A percentile compares a stretch with the other conserved stretches of the same genome.
Conservation (phyloP, 1,140 invertebrate genomes). For the Tetramorium parvispinum region DNA sequence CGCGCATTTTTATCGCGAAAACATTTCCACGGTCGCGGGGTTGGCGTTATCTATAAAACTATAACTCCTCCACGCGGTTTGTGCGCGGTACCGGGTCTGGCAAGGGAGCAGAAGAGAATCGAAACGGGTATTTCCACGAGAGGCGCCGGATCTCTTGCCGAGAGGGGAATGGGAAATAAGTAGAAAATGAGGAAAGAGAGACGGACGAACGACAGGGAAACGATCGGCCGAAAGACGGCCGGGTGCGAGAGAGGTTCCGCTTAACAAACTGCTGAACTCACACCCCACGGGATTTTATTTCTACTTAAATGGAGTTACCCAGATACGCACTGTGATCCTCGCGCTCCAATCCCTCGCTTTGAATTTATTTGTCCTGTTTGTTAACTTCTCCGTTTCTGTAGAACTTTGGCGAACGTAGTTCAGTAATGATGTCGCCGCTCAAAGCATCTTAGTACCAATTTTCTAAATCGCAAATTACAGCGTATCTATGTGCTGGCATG, state of each 20-base stretch:
- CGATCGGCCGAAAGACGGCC: conserved; percentile 34
- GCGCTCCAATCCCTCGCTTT: conserved; percentile 62
- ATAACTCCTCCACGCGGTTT: conserved; percentile 58
- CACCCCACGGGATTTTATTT: conserved; percentile 83
- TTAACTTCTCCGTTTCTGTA: conserved; percentile 16
- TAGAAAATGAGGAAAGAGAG: conserved; percentile 62
- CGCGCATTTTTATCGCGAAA: conserved; percentile 68
- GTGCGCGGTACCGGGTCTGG: neutral
- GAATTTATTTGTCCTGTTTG: conserved; percentile 71
- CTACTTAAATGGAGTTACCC: conserved; percentile 82
- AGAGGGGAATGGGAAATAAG: conserved; percentile 67
- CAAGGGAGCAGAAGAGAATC: conserved; percentile 54
- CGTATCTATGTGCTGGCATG: conserved; percentile 4
- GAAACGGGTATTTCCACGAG: conserved; percentile 60
- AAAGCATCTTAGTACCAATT: conserved; percentile 35
- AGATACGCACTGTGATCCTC: conserved; percentile 80
- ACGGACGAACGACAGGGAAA: conserved; percentile 63
- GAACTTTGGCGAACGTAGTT: conserved; percentile 37
- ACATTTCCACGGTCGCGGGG: conserved; percentile 34
- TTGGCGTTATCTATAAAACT: conserved; percentile 52
- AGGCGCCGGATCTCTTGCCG: conserved; percentile 57
- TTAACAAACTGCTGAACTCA: conserved; percentile 85
- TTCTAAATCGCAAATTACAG: conserved; percentile 48
- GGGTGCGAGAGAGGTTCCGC: conserved; percentile 71
- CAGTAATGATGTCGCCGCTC: conserved; percentile 43